Evolutionary conservation across 2,888 invertebrate genomes (phyloP), one percentile per base, ranked within the genome.

Genomic region (Polyommatus icarus): DNA sequence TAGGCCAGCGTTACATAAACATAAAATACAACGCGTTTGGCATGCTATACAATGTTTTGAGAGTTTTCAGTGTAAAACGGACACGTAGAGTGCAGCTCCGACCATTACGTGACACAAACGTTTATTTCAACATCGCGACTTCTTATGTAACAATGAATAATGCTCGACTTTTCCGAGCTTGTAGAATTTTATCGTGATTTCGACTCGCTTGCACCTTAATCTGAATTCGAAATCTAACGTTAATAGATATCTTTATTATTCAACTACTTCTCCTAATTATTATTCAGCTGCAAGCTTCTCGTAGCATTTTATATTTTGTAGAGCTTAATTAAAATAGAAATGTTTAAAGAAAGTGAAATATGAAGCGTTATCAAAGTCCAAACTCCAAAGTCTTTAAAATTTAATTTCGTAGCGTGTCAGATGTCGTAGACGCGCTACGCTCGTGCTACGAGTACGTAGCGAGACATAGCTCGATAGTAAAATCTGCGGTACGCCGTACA

Each of bases 81-180:
- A 75, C 75, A 50, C 46, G 72, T n/a, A 46, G 46, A 20, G 50
- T 29, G 46, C 75, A 24, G 54, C 75, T 50, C 50, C 15, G 15
- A 54, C 54, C 15, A 29, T 75, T 54, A 29, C 75, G 50, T 54
- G 50, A 73, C 46, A 50, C 12, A 18, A 75, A 75, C 75, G 54
- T 75, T 75, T 75, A 75, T 75, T 50, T 75, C 67, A 32, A 67
- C 29, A 15, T 67, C 29, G 67, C 29, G 67, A 67, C 67, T 18
- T 67, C 67, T 67, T 67, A 67, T 67, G 67, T 32, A 67, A 67
- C 32, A 67, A 67, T 32, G 67, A 67, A 67, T 67, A 32, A 67
- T 73, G 40, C 40, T 46, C 73, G 18, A 73, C 46, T 40, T 15
- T 73, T 46, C 20, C 12, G 15, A 46, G 46, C 40, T 20, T 73